phyloP scores from a whole-genome alignment of 2,888 invertebrate species.

The Atrina japonica region DNA sequence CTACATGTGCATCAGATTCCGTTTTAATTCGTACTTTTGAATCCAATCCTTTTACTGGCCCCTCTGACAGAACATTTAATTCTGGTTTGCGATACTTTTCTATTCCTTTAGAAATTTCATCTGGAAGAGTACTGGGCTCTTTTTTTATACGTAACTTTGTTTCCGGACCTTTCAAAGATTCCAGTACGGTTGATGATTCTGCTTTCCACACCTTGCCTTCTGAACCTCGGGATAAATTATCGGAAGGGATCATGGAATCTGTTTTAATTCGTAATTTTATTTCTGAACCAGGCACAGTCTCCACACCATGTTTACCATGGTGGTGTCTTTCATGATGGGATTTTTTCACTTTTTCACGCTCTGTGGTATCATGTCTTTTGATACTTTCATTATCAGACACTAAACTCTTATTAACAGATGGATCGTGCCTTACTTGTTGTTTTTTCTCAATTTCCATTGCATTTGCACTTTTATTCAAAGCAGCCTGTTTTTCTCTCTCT shows the following conservation, averaged over 20 bases:
- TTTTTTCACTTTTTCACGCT: conserved; percentile 10
- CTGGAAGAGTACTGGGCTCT: conserved; percentile 48
- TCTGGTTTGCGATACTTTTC: conserved; percentile 3
- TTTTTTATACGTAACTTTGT: conserved; percentile 30
- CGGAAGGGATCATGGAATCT: conserved; percentile 17
- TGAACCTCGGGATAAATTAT: background rate
- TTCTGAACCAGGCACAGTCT: conserved; percentile 22
- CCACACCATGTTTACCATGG: conserved; percentile 13
- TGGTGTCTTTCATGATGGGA: conserved; percentile 18
- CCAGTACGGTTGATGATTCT: background rate
- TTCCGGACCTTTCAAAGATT: background rate
- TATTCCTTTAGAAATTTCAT: background rate
- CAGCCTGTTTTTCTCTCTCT: conserved; percentile 31
- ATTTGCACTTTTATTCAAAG: conserved; percentile 26
- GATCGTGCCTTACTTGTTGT: conserved; percentile 35
- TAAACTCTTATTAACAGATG: background rate
- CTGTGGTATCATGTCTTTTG: background rate
- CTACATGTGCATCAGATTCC: background rate
- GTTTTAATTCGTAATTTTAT: conserved; percentile 34
- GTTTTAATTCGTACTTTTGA: conserved; percentile 26
- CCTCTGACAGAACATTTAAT: background rate
- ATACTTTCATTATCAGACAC: background rate
- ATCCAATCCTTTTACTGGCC: background rate
- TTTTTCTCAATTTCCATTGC: conserved; percentile 21
- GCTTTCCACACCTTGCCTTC: background rate